Evolutionary conservation across 1,140 invertebrate genomes (phyloP).

Genomic region (Drosophila sulfurigaster): DNA sequence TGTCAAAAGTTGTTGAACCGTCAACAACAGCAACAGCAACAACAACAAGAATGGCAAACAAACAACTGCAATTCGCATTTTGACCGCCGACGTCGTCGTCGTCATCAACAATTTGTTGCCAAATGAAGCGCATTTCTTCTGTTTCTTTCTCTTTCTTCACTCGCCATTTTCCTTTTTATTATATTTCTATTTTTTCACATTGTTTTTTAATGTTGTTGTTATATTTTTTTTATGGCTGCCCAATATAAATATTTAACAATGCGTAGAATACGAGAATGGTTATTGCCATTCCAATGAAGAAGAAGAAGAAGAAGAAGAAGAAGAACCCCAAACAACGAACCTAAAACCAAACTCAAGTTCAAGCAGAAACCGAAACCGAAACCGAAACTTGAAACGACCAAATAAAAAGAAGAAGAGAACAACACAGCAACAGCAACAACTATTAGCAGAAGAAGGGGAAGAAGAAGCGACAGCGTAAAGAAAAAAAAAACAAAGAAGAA

Average conservation of each 20-base stretch:
- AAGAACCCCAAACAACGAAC: neutral
- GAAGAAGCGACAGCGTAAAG: neutral
- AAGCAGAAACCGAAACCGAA: constrained; percentile 14
- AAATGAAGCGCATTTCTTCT: constrained; percentile 73
- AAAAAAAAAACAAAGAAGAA: neutral
- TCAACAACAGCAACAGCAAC: constrained; percentile 43
- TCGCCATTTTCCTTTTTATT: constrained; percentile 31
- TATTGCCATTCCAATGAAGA: constrained; percentile 41
- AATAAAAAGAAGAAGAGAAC: neutral
- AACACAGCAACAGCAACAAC: constrained; percentile 1
- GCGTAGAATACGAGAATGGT: constrained; percentile 44
- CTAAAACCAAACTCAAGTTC: too few species aligned
- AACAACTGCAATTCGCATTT: constrained; percentile 44
- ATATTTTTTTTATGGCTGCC: constrained; percentile 39
- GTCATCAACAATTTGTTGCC: constrained; percentile 72
- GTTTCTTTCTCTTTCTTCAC: neutral
- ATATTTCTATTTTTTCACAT: constrained; percentile 25
- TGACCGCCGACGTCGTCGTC: constrained; percentile 52
- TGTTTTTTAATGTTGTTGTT: constrained; percentile 25
- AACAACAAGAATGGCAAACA: constrained; percentile 15
- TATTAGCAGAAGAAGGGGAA: neutral
- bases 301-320: constrained; percentile 14
- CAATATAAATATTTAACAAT: constrained; percentile 59
- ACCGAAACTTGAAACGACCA: constrained; percentile 20
- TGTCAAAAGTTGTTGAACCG: constrained; percentile 75